Evolutionary conservation across 2,888 invertebrate genomes (phyloP), one percentile per base, ranked within the genome.

Genomic region (Scaptomyza cyrtandrae): DNA sequence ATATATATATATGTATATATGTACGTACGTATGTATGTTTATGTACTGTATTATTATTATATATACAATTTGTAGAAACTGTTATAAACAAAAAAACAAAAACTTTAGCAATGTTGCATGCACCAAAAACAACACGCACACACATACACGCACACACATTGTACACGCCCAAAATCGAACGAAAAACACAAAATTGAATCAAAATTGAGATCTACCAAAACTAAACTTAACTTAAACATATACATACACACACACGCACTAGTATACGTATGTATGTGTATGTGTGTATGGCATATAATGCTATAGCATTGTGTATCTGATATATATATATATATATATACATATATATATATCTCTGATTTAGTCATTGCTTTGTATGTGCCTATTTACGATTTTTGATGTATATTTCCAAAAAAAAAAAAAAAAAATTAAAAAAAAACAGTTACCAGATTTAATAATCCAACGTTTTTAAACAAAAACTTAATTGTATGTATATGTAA

Each of bases 281-380:
- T 50, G 10, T 24, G n/a, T 53, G 41, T 56, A 45, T 50, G 57
- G 39, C 27, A 60, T 56, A 50, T 37, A 37, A 39, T 39, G 39
- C 14, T 33, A 16, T 24, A 16, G 37, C 54, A 55, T 58, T 59
- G 43, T 64, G 62, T 73, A 78, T 78, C 75, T 66, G 59, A 31
- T 33, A 39, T 48, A 60, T 71, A 69, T 24, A 27, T 46, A 29
- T 37, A 64, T 67, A 70, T 39, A 31, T 33, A 39, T 56, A 62
- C 67, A 69, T 24, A 27, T 46, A 16, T 37, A 64, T 71, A 70
- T 39, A 1, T 52, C 68, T 82, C 82, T 86, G 77, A 75, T 85
- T 84, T 84, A 87, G 83, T 87, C 86, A 85, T 84, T 84, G 88
- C 86, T 84, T 87, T 84, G 75, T 86, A 84, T 84, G 83, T 84